Conservation (phyloP, 2,113 vertebrate genomes). For the Onychorhynchus coronatus region DNA sequence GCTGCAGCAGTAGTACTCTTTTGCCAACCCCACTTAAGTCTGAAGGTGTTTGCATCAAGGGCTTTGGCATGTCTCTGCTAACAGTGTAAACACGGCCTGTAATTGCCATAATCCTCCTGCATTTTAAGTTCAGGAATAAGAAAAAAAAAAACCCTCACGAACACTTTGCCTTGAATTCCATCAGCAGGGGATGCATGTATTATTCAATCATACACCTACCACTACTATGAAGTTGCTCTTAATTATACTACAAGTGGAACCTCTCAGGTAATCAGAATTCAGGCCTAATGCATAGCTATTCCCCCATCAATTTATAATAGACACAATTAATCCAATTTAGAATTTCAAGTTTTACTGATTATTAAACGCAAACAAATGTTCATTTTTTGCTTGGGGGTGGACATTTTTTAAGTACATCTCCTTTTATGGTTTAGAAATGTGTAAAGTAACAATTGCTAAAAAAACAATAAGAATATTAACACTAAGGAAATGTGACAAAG, state of each 20-base stretch:
- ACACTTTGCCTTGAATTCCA: constrained; percentile 41
- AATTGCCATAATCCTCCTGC: constrained; percentile 36
- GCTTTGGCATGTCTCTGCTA: neutral
- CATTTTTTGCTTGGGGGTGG: constrained; percentile 7
- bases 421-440: neutral
- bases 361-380: constrained; percentile 62
- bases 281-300: constrained; percentile 67
- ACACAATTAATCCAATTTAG: constrained; percentile 71
- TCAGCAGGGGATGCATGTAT: constrained; percentile 58
- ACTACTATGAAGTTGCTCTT: constrained; percentile 60
- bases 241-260: constrained; percentile 70
- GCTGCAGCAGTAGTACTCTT: neutral
- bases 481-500: neutral
- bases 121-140: constrained; percentile 8
- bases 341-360: constrained; percentile 60
- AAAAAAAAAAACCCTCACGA: neutral
- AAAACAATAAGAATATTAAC: neutral
- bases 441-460: neutral
- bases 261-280: constrained; percentile 74
- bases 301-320: constrained; percentile 68
- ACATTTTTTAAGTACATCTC: neutral
- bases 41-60: neutral
- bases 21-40: neutral
- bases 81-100: constrained; percentile 13
- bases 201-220: constrained; percentile 63